A percentile compares a stretch with the other conserved stretches of the same genome.
Evolutionary conservation across 2,797 vertebrate genomes (phyloP).

Genomic region (Fistularia commersonii): DNA sequence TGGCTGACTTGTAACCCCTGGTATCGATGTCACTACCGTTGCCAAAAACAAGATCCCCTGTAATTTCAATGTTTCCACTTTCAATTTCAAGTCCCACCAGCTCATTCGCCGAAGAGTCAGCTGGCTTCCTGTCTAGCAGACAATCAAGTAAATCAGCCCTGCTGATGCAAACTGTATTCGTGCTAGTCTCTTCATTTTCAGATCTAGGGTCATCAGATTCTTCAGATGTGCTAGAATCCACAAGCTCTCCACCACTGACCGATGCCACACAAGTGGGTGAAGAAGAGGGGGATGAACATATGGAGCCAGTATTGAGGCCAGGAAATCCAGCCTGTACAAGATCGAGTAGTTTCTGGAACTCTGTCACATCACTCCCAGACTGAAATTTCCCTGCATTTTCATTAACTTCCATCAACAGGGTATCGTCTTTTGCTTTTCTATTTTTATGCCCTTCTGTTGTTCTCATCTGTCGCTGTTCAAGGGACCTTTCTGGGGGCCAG

Average conservation of each 20-base stretch:
- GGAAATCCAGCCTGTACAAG: conserved; percentile 62
- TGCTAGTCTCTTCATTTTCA: conserved; percentile 21
- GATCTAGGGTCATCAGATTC: conserved; percentile 12
- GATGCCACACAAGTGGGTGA: conserved; percentile 23
- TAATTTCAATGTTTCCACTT: background rate
- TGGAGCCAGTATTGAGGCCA: conserved; percentile 15
- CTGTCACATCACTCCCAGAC: conserved; percentile 32
- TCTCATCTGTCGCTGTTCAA: conserved; percentile 79
- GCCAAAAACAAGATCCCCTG: conserved; percentile 5
- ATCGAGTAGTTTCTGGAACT: conserved; percentile 72
- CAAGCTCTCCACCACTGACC: conserved; percentile 13
- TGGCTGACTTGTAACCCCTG: conserved; percentile 13
- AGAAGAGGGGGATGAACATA: conserved; percentile 21
- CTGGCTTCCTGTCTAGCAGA: conserved; percentile 60
- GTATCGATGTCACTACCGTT: background rate
- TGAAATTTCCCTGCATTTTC: conserved; percentile 4
- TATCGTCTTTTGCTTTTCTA: conserved; percentile 40
- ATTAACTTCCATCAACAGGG: conserved; percentile 33
- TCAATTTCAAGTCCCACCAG: conserved; percentile 10
- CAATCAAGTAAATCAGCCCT: conserved; percentile 67
- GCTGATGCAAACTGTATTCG: conserved; percentile 3
- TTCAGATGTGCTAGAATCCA: conserved; percentile 2
- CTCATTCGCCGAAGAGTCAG: conserved; percentile 15
- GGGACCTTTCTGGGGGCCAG: conserved; percentile 83
- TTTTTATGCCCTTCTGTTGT: conserved; percentile 25